Evolutionary conservation across 2,113 vertebrate genomes (phyloP), one percentile per base, ranked within the genome.

Genomic region (Morone saxatilis): DNA sequence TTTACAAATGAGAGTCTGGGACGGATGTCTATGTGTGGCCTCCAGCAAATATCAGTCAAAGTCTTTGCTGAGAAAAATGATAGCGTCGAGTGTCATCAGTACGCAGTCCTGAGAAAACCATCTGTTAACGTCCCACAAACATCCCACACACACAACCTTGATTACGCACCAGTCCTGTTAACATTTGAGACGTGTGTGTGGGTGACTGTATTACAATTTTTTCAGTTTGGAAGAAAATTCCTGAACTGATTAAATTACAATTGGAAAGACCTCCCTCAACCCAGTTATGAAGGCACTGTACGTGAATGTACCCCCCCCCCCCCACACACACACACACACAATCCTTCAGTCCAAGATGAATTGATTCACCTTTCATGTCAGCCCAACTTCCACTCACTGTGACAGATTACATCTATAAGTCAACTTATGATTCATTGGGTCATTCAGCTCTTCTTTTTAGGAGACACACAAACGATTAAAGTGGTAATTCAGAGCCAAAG

Each of bases 321-420:
- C 61, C 43, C 61, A 59, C 53, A 43, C 38, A 74, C 43, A 48
- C 40, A 47, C 38, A 45, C 14, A 7, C 53, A 41, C 2, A 2
- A 50, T 65, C 53, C 61, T 41, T 85, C 25, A 36, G n/a, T 47
- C 62, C 71, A 36, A 76, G 65, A 89, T 78, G 7, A 80, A 89
- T 87, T 51, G 43, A 87, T 86, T 91, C 76, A 92, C 80, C 88
- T 89, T 83, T 83, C 71, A 71, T 51, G 80, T 76, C 85, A 66
- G 31, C 16, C 60, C 68, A 71, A 43, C 50, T 79, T 87, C 75
- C 57, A 47, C 50, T 80, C 59, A 66, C 71, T 13, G 54, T 81
- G 86, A 92, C 61, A 67, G 80, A 92, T 87, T 72, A 79, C 72
- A 75, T 62, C 83, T 67, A 22, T 38, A 40, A 85, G 38, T 70